Evolutionary conservation across 2,888 invertebrate genomes (phyloP).

Genomic region (Lutraria lutraria): DNA sequence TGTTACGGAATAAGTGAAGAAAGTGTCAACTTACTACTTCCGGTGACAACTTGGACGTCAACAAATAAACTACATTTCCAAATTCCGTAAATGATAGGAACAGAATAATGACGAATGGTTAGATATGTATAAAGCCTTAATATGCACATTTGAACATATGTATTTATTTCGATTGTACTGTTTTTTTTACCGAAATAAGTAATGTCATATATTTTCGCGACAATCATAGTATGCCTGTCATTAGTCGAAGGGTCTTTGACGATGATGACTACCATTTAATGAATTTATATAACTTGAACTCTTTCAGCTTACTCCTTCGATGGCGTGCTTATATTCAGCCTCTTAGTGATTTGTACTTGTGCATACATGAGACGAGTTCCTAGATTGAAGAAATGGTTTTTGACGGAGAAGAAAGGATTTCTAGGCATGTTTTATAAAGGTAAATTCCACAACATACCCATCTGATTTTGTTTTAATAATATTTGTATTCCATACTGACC

Average conservation of each 20-base stretch:
- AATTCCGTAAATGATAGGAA: background rate
- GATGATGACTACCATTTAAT: background rate
- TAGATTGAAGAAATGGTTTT: constrained; percentile 86
- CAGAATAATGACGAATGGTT: constrained; percentile 5
- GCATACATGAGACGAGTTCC: constrained; percentile 87
- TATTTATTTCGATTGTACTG: background rate
- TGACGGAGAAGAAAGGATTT: constrained; percentile 87
- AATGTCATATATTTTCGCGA: constrained; percentile 17
- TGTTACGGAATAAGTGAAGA: no score
- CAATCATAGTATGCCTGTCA: background rate
- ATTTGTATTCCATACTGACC: background rate
- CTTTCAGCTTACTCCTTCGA: constrained; percentile 87
- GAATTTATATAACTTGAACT: background rate
- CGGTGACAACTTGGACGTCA: constrained; percentile 28
- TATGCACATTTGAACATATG: background rate
- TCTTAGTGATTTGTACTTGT: constrained; percentile 87
- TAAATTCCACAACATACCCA: constrained; percentile 63
- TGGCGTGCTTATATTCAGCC: constrained; percentile 87
- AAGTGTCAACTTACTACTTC: background rate
- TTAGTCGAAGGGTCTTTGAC: no score
- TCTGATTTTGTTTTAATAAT: background rate
- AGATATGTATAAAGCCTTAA: background rate
- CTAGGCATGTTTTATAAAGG: constrained; percentile 88
- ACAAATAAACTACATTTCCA: background rate
- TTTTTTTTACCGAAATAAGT: background rate